Conservation (phyloP, 1,140 invertebrate genomes). For the Drosophila mayri region DNA sequence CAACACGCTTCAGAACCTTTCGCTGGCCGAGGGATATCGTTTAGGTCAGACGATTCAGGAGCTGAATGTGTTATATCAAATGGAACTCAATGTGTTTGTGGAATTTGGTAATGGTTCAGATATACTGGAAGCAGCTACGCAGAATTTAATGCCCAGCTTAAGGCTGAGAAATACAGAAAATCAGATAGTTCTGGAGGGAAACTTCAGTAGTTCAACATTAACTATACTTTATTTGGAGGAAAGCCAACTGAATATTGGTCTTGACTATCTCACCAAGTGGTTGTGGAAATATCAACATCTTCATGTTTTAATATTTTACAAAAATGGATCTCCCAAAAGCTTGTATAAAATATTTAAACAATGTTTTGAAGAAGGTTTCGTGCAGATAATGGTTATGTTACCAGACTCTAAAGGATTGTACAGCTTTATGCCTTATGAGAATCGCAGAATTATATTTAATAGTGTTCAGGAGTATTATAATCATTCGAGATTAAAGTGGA, state of each 20-base stretch:
- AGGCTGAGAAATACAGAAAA: constrained; percentile 8
- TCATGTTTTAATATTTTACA: constrained; percentile 52
- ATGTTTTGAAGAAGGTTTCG: constrained; percentile 56
- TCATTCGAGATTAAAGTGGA: constrained; percentile 1
- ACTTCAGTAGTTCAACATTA: constrained; percentile 49
- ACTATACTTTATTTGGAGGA: constrained; percentile 57
- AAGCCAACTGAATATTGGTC: neutral
- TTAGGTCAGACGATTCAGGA: constrained; percentile 37
- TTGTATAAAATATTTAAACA: constrained; percentile 29
- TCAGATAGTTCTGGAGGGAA: constrained; percentile 35
- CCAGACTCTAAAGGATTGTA: constrained; percentile 17
- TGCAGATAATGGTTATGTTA: constrained; percentile 40
- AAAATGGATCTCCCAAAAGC: neutral
- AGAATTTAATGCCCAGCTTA: constrained; percentile 13
- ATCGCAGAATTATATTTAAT: constrained; percentile 15
- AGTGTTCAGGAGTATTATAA: constrained; percentile 31
- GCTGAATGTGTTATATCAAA: constrained; percentile 43
- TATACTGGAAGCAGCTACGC: constrained; percentile 1
- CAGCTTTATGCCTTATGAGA: constrained; percentile 54
- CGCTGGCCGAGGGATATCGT: constrained; percentile 22
- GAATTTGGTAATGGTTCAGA: constrained; percentile 39
- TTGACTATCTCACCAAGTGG: constrained; percentile 48
- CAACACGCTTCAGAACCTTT: constrained; percentile 51
- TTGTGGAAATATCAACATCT: constrained; percentile 60
- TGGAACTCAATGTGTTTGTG: constrained; percentile 54